These are phyloP conservation scores for Lacerta viridis DNA, from an alignment of 2,797 vertebrate genomes.

Conservation along the genomic window DNA sequence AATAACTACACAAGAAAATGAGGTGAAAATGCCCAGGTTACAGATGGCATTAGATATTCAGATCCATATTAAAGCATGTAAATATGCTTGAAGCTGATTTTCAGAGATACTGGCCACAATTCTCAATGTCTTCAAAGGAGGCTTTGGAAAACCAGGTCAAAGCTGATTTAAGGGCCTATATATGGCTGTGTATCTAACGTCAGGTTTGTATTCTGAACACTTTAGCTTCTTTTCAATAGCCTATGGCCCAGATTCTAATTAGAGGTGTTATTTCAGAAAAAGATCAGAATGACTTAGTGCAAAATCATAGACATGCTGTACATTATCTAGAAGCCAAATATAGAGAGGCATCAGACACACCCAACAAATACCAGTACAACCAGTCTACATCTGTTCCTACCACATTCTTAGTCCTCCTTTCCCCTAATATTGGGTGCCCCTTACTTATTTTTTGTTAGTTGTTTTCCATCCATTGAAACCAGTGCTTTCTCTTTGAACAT, in stretches of 20 bases:
- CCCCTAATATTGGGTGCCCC: background rate
- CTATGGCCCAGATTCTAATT: background rate
- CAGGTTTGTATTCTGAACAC: background rate
- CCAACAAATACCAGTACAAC: background rate
- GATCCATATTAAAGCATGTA: background rate
- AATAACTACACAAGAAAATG: conserved; percentile 16
- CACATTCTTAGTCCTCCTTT: background rate
- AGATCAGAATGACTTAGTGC: background rate
- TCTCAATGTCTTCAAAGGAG: conserved; percentile 24
- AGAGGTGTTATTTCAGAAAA: conserved; percentile 20
- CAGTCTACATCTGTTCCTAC: background rate
- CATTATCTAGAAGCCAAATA: background rate
- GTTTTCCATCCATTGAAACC: background rate
- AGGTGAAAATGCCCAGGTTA: conserved; percentile 22
- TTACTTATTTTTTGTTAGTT: conserved; percentile 8
- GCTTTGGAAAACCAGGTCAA: conserved; percentile 46
- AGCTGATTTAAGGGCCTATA: conserved; percentile 33
- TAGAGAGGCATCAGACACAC: background rate
- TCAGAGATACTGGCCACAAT: conserved; percentile 8
- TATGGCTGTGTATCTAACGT: conserved; percentile 27
- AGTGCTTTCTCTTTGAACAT: background rate
- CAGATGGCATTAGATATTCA: conserved; percentile 26
- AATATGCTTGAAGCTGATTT: conserved; percentile 42
- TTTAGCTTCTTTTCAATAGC: conserved; percentile 41
- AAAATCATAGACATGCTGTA: background rate